Conservation (phyloP, 2,113 vertebrate genomes). For the Lepus europaeus region DNA sequence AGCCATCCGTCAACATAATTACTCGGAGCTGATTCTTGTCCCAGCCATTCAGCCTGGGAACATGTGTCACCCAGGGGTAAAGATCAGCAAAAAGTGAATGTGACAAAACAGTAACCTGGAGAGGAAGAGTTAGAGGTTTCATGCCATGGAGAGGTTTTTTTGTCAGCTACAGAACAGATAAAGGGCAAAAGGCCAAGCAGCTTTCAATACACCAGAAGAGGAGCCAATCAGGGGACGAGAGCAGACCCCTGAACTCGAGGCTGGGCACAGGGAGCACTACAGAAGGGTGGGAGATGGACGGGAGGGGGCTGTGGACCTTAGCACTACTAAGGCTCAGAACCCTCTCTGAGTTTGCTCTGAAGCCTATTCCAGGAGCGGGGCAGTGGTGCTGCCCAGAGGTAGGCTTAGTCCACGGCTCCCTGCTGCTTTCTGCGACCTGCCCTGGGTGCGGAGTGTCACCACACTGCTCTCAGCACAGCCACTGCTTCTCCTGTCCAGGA, state of each 20-base stretch:
- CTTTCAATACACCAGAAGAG: not conserved
- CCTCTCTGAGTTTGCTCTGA: not conserved
- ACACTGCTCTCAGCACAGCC: not conserved
- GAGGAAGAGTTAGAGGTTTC: not conserved
- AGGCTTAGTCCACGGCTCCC: not conserved
- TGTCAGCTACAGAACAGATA: not conserved
- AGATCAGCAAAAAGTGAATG: not conserved
- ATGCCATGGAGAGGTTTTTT: not conserved
- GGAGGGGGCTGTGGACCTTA: not conserved
- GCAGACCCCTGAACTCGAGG: not conserved
- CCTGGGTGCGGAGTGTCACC: not conserved
- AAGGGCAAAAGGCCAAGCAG: not conserved
- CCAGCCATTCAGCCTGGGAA: not conserved
- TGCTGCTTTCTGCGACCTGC: not conserved
- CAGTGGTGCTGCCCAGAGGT: accelerated
- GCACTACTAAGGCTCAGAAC: not conserved
- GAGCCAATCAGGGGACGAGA: not conserved
- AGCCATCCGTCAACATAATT: not conserved
- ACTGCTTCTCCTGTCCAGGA: not conserved
- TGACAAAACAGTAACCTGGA: not conserved
- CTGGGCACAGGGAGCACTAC: not conserved
- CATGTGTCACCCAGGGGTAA: not conserved
- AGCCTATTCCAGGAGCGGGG: not conserved
- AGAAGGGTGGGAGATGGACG: accelerated
- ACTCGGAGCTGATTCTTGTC: not conserved